Evolutionary conservation across 2,888 invertebrate genomes (phyloP).

Genomic region (Pristionchus japonicus): DNA sequence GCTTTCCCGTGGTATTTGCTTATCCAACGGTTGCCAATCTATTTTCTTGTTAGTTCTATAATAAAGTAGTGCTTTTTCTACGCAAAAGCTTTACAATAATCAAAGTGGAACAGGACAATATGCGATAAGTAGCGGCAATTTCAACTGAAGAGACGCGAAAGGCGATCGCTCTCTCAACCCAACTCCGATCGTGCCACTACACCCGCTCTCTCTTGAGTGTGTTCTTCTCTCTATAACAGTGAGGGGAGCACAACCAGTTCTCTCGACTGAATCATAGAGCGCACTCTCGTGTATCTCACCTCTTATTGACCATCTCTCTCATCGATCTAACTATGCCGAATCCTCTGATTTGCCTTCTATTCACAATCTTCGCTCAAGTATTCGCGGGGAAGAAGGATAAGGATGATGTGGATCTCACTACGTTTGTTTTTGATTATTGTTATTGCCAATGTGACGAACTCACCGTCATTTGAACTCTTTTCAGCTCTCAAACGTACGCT

Average conservation of each 20-base stretch:
- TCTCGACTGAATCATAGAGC: background rate
- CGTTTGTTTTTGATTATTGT: background rate
- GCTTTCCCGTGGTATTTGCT: too few relatives aligned
- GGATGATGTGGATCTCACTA: background rate
- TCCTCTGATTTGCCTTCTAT: background rate
- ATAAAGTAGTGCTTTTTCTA: too few relatives aligned
- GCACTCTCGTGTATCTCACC: conserved; percentile 8
- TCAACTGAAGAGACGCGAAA: background rate
- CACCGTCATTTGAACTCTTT: too few relatives aligned
- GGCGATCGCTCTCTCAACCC: background rate
- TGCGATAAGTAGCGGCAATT: background rate
- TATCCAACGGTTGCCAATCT: too few relatives aligned
- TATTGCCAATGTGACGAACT: background rate
- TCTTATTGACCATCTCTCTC: conserved; percentile 4
- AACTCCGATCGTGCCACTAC: background rate
- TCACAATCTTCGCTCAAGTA: background rate
- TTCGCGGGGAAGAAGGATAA: background rate
- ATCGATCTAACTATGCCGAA: background rate
- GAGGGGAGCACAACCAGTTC: background rate
- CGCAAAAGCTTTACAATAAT: too few relatives aligned
- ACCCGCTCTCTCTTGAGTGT: conserved; percentile 7
- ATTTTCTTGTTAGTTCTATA: too few relatives aligned
- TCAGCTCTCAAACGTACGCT: background rate
- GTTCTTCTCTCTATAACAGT: background rate
- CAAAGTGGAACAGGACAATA: too few relatives aligned